Base-by-base conservation (phyloP, 2,113 vertebrate genomes). In the Lampris incognitus region DNA sequence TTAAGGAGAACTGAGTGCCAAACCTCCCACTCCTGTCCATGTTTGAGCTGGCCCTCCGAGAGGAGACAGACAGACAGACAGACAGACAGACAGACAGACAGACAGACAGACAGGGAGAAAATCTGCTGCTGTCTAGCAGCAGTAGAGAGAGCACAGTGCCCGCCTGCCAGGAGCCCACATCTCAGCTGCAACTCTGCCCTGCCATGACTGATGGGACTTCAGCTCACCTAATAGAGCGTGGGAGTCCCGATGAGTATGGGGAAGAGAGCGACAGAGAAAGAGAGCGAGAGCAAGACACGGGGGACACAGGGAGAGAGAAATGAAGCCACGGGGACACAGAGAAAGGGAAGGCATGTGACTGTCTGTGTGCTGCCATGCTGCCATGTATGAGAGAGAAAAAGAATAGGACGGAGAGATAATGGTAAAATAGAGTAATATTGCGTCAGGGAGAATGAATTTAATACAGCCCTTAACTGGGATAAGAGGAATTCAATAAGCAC, bases 401-500 rank as follows among this genome's bases (percentile, higher is more conserved):
- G 2, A 74, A 50, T 1, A 9, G 10, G 9, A 38, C 41, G 8
- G 44, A 37, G 49, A 44, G 41, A 66, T 66, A 69, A 76, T 6
- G 68, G 52, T 39, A 66, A 69, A 64, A 60, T 13, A 56, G n/a
- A 39, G 62, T 58, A 55, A 81, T 50, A 72, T 38, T 59, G 64
- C 76, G 36, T 64, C n/a, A 13, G 5, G 61, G 56, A 60, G 38
- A 48, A 65, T 77, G n/a, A 68, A 82, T 81, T 81, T 75, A 63
- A 86, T 83, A 61, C 51, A 52, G 64, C 8, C 41, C 69, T 81
- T 65, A 74, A 68, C 40, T 57, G 70, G 67, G 76, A 77, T 57
- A 69, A 80, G 70, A 83, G 78, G 71, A 71, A 67, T 62, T 87
- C 69, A 84, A 80, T 82, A 65, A 76, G 70, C 75, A 54, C 66